Conservation (phyloP, 1,140 invertebrate species). For the Penaeus japonicus region DNA sequence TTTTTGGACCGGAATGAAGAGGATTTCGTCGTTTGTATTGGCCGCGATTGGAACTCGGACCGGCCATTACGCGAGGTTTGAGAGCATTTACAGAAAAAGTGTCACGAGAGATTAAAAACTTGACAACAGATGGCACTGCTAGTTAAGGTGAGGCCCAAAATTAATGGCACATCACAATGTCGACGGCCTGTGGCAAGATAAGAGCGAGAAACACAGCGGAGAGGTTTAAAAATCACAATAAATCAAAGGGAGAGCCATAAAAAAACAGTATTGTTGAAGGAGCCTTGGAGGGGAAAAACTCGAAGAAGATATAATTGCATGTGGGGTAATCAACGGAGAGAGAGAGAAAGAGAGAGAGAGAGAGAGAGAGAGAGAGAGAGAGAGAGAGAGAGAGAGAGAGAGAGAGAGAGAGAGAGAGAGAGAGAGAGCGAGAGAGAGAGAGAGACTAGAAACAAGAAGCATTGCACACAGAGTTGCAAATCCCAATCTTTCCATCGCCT, state of each 20-base stretch:
- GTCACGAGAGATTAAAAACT: conserved; percentile 22
- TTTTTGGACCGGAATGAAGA: too few species aligned
- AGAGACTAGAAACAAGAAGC: too few species aligned
- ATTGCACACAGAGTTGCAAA: too few species aligned
- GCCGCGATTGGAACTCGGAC: too few species aligned
- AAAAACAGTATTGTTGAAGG: neutral
- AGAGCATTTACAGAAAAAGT: neutral
- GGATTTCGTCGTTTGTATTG: too few species aligned
- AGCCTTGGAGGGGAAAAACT: neutral
- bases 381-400: too few species aligned
- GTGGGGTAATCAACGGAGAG: too few species aligned
- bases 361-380: too few species aligned
- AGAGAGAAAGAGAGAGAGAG: too few species aligned
- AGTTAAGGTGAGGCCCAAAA: conserved; percentile 20
- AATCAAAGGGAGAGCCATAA: neutral
- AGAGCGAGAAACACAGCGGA: conserved; percentile 3
- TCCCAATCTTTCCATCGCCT: too few species aligned
- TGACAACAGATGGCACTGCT: conserved; percentile 30
- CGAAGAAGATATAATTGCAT: neutral
- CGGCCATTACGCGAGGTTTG: neutral
- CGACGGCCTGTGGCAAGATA: conserved; percentile 3
- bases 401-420: too few species aligned
- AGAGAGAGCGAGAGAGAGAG: too few species aligned
- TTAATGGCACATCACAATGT: conserved; percentile 22
- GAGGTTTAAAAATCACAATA: neutral